Evolutionary conservation across 1,140 invertebrate species (phyloP), one percentile per base, ranked within the genome.

Genomic region (Pseudomyrmex concolor): DNA sequence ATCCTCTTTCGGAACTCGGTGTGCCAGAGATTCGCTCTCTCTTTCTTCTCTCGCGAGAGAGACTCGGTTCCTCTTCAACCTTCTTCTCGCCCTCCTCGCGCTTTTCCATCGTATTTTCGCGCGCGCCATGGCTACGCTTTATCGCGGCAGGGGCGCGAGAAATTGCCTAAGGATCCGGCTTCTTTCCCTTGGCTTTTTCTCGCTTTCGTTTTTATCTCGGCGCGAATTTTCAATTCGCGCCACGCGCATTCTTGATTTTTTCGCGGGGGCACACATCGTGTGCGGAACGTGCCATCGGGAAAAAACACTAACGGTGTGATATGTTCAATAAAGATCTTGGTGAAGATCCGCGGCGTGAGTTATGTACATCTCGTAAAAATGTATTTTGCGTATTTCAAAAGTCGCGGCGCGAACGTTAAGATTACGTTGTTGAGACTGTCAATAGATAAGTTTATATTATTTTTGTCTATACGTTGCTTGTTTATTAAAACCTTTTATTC

Each of bases 141-240:
- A 89, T 89, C 89, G 88, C 84, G 70, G 59, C 25, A 22, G 74
- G 84, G 84, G 45, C 22, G 72, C 73, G 68, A 86, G 87, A 83
- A 89, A 89, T 87, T 89, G 84, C 86, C 78, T 76, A 68, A 83
- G 83, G 81, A 86, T 90, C 78, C 60, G 62, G 51, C 60, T 62
- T 54, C 51, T 64, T 12, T 13, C 22, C 25, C 50, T 57, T 22
- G 62, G 2, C 17, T 76, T 66, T 68, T 55, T 62, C 57, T 34
- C 55, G 34, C 34, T 54, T 43, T 51, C 74, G 66, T 85, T 89
- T 89, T 88, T 89, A 89, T 88, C 84, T 55, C 78, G 15, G 19
- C 45, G 34, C 60, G 80, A 81, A 89, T 89, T 89, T 87, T 87
- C 77, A 85, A 89, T 89, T 86, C 88, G 76, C 57, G 76, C 67